phyloP scores from a whole-genome alignment of 37 sponge, comb jelly and placozoan genomes.

The Halichondria panicea region DNA sequence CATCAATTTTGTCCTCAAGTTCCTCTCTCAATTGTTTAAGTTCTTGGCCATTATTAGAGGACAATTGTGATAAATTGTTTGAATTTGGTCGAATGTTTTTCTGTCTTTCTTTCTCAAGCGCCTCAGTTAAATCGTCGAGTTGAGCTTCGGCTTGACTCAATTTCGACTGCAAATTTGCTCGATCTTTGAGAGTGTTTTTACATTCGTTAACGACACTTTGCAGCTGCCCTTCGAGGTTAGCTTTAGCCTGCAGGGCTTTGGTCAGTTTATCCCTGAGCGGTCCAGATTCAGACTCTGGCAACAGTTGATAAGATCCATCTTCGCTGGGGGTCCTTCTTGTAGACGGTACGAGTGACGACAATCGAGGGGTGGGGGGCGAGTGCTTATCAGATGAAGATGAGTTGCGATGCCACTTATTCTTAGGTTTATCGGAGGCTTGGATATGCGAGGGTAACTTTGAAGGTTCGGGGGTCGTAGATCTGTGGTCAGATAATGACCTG shows the following conservation, averaged over 20 bases:
- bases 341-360: too few relatives aligned
- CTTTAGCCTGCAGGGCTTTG: slow-evolving; percentile 24
- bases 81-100: not conserved
- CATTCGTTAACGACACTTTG: slow-evolving; percentile 66
- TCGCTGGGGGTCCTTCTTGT: not conserved
- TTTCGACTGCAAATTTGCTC: slow-evolving; percentile 48
- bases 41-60: not conserved
- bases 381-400: not conserved
- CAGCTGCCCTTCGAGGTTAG: slow-evolving; percentile 63
- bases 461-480: not conserved
- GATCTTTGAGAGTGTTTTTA: slow-evolving; percentile 42
- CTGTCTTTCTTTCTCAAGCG: slow-evolving; percentile 11
- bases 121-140: slow-evolving; percentile 18
- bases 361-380: not conserved
- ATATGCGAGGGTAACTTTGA: slow-evolving; percentile 21
- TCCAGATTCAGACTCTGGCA: not conserved
- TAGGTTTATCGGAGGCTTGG: not conserved
- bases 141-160: slow-evolving; percentile 54
- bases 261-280: slow-evolving; percentile 28
- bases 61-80: not conserved
- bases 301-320: not conserved
- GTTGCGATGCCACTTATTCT: not conserved
- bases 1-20: slow-evolving; percentile 12
- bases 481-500: too few relatives aligned
- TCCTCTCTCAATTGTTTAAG: not conserved